Evolutionary conservation across 2,113 vertebrate species (phyloP), one percentile per base, ranked within the genome.

Genomic region (Dipodomys merriami): DNA sequence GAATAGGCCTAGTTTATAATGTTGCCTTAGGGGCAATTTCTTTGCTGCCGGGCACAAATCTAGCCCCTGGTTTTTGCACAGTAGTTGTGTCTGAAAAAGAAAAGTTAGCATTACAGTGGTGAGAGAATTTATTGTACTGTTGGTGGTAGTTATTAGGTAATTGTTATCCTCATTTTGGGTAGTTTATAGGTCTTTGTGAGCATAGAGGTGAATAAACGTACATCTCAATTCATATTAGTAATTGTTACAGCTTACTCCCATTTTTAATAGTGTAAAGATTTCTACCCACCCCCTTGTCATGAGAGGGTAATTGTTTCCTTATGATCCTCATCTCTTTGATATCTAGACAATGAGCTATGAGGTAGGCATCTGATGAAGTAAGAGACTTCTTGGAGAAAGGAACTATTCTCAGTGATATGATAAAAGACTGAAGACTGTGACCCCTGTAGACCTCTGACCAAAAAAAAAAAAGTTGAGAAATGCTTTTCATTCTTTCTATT

Each of bases 291-390:
- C 4, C 27, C 64, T 73, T 94, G 44, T 83, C 86, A 68, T 46
- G 30, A 96, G 53, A 83, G 73, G 49, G 60, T 95, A 97, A 96
- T 96, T 95, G 22, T 74, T 97, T 92, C 96, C 95, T 97, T 95
- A 95, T 69, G 93, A 95, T 60, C 69, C 35, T 90, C 74, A 87
- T 93, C 30, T 93, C 95, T 96, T 72, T 91, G 83, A 89, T 94
- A 74, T 29, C 20, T 94, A 86, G 83, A 84, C 82, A 91, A 22
- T 67, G 72, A 80, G 0, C 0, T 81, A 9, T 72, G 35, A 94
- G 74, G 80, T 78, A 95, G 64, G 53, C 74, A 69, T 93, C 74
- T 83, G 85, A 88, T 73, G 73, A 83, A 95, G 82, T 19, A 95
- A 96, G 3, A 29, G 49, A 65, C 92, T 84, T 44, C 9, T 77